Conservation (phyloP, 2,888 invertebrate species). For the Campoplex capitator region DNA sequence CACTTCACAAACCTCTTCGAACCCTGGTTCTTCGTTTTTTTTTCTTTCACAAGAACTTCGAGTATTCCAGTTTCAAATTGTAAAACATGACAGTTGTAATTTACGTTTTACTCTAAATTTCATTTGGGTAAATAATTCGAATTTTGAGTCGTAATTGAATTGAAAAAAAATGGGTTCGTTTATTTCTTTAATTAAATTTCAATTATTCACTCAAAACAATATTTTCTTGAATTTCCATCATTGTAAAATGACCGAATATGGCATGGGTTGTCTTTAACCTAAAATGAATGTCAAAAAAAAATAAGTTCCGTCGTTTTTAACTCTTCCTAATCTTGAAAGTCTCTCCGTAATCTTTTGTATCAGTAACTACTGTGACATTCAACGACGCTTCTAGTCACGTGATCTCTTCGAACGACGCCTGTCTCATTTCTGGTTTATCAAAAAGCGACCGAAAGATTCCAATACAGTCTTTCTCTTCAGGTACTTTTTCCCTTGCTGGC, state of each 20-base stretch:
- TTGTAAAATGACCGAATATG: background rate
- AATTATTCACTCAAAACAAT: background rate
- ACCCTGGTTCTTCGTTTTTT: background rate
- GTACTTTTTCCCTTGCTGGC: constrained; percentile 39
- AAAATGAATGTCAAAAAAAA: too few relatives aligned
- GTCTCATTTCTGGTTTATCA: background rate
- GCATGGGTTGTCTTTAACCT: too few relatives aligned
- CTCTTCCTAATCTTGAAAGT: background rate
- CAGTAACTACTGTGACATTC: constrained; percentile 32
- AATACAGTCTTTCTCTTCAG: constrained; percentile 29
- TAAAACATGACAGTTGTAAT: background rate
- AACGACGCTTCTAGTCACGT: constrained; percentile 50
- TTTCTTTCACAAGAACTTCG: background rate
- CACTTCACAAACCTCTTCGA: background rate
- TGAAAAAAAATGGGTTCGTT: background rate
- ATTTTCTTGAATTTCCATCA: background rate
- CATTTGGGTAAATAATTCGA: too few relatives aligned
- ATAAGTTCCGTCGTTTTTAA: too few relatives aligned
- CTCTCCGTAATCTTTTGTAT: background rate
- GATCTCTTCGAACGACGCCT: constrained; percentile 6
- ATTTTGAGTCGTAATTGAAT: too few relatives aligned
- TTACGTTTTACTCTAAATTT: too few relatives aligned
- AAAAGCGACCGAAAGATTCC: constrained; percentile 39
- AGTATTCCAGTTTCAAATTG: background rate
- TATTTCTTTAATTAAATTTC: background rate